Evolutionary conservation across 1,140 invertebrate species (phyloP).

Genomic region (Drosophila ananassae): DNA sequence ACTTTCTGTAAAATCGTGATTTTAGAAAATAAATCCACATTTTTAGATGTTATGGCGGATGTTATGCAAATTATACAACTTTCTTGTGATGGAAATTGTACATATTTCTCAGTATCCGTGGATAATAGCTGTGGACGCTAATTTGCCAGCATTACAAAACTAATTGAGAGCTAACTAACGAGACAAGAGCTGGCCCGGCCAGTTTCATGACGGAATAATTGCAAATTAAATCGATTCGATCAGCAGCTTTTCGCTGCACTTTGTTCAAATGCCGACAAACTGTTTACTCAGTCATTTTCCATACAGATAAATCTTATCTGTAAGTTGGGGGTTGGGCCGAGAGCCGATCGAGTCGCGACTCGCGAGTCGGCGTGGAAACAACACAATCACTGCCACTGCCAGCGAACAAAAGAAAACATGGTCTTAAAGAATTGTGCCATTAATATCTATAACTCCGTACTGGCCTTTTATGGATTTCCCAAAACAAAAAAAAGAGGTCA

Average conservation of each 20-base stretch:
- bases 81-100: constrained; percentile 3
- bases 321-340: constrained; percentile 19
- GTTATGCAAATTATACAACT: constrained; percentile 35
- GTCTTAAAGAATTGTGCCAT: constrained; percentile 26
- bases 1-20: not conserved
- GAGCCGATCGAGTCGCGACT: constrained; percentile 2
- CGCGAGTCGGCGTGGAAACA: not conserved
- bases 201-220: constrained; percentile 39
- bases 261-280: constrained; percentile 46
- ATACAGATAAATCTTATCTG: constrained; percentile 42
- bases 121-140: constrained; percentile 18
- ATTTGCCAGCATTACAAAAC: constrained; percentile 34
- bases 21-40: constrained; percentile 26
- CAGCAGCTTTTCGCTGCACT: constrained; percentile 42
- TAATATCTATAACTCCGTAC: constrained; percentile 40
- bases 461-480: constrained; percentile 22
- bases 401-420: constrained; percentile 32
- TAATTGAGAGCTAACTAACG: constrained; percentile 33
- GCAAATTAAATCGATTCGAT: constrained; percentile 45
- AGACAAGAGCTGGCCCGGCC: constrained; percentile 23
- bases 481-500: constrained; percentile 42
- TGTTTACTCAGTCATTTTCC: constrained; percentile 35
- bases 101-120: not conserved
- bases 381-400: constrained; percentile 10
- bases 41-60: not conserved